Percentiles rank a stretch among this genome's conserved stretches.
phyloP scores from a whole-genome alignment of 53 echinoderm and acorn worm genomes.

The Luidia sarsii region DNA sequence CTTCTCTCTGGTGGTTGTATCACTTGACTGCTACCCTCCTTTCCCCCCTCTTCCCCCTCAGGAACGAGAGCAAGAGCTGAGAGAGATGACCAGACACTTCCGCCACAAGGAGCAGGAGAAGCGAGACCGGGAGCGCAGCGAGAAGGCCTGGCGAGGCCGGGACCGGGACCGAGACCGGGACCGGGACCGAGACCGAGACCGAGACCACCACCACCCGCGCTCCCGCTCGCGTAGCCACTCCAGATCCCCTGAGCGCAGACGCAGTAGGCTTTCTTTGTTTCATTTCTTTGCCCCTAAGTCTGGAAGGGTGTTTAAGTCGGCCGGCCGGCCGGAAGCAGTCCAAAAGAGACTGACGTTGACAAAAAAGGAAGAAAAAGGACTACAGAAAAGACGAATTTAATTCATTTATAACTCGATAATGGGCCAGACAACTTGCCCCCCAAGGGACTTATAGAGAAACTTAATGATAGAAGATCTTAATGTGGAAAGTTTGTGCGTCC shows the following conservation, averaged over 20 bases:
- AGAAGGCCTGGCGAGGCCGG: slow-evolving; percentile 37
- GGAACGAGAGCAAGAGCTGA: slow-evolving; percentile 85
- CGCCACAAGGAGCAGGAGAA: slow-evolving; percentile 82
- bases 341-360: background rate
- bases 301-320: background rate
- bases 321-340: slow-evolving; percentile 7
- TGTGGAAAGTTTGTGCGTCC: too few species aligned
- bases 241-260: slow-evolving; percentile 69
- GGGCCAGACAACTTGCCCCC: too few species aligned
- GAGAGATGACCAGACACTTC: slow-evolving; percentile 82
- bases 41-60: too few species aligned
- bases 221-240: slow-evolving; percentile 48
- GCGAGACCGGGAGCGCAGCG: slow-evolving; percentile 55
- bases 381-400: too few species aligned
- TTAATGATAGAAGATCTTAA: too few species aligned
- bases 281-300: slow-evolving; percentile 20
- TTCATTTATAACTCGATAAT: too few species aligned
- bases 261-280: slow-evolving; percentile 78
- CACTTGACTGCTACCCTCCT: too few species aligned
- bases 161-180: background rate
- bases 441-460: too few species aligned
- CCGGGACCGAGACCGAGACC: background rate
- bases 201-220: background rate
- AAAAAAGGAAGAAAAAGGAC: background rate
- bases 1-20: too few species aligned